These are phyloP conservation scores for Drosophila dives DNA, from an alignment of 2,888 invertebrate genomes.

Conservation along the genomic window DNA sequence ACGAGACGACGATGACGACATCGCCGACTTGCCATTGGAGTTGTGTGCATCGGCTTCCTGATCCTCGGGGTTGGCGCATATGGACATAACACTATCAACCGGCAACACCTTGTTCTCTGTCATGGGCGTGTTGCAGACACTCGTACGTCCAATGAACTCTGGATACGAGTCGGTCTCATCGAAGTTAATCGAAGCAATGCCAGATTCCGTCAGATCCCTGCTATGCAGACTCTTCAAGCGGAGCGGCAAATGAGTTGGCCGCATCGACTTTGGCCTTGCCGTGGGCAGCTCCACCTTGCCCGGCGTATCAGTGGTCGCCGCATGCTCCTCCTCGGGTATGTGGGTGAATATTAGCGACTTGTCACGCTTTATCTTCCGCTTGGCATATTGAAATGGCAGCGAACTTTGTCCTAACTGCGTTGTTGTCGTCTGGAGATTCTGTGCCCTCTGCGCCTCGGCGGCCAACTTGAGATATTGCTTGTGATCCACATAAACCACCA, in stretches of 20 bases:
- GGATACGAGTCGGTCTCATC: constrained; percentile 86
- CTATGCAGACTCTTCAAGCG: constrained; percentile 85
- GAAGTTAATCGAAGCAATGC: constrained; percentile 85
- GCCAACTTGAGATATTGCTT: constrained; percentile 87
- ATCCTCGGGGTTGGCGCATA: constrained; percentile 88
- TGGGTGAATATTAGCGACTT: constrained; percentile 92
- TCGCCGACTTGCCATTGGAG: constrained; percentile 59
- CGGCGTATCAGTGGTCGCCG: constrained; percentile 1
- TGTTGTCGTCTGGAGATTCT: constrained; percentile 82
- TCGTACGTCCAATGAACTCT: constrained; percentile 89
- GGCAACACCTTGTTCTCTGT: constrained; percentile 91
- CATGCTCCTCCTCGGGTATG: constrained; percentile 89
- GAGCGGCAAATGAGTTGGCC: constrained; percentile 87
- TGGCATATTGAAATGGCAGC: constrained; percentile 82
- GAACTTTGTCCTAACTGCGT: constrained; percentile 73
- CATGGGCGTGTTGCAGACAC: constrained; percentile 92
- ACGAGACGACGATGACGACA: constrained; percentile 44
- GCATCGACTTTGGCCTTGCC: constrained; percentile 77
- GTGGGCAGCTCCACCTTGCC: constrained; percentile 38
- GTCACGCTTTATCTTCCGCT: constrained; percentile 89
- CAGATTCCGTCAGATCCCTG: constrained; percentile 84
- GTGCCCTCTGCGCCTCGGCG: constrained; percentile 85
- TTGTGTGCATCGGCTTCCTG: constrained; percentile 68
- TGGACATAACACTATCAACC: constrained; percentile 90
- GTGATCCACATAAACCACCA: constrained; percentile 90